Evolutionary conservation across 2,113 vertebrate species (phyloP).

Genomic region (Gnathonemus longibarbis): DNA sequence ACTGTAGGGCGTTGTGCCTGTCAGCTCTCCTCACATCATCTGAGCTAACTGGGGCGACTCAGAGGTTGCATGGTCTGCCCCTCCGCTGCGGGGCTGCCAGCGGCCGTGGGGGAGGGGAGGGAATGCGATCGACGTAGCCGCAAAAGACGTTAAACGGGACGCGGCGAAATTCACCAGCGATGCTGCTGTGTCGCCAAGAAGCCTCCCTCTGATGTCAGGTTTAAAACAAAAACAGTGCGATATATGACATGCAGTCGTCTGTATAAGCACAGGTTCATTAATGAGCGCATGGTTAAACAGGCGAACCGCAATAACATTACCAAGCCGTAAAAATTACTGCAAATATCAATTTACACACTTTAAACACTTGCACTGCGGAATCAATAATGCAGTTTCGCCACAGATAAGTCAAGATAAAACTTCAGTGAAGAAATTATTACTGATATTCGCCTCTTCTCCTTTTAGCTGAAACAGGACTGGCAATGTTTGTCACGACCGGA

Average conservation of each 20-base stretch:
- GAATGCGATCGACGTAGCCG: neutral
- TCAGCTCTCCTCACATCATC: constrained; percentile 87
- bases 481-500: neutral
- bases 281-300: neutral
- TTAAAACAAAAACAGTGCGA: neutral
- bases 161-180: neutral
- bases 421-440: neutral
- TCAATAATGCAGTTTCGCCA: neutral
- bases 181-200: neutral
- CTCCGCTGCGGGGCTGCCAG: neutral
- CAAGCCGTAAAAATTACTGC: neutral
- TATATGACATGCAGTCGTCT: neutral
- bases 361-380: neutral
- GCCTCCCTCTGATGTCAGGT: neutral
- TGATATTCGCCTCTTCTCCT: neutral
- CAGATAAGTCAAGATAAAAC: neutral
- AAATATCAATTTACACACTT: neutral
- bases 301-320: neutral
- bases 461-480: neutral
- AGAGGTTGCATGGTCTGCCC: constrained; percentile 25
- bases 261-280: neutral
- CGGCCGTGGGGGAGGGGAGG: neutral
- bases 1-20: constrained; percentile 83
- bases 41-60: constrained; percentile 72
- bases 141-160: neutral